Evolutionary conservation across 2,797 vertebrate species (phyloP).

Genomic region (Neomorphus geoffroyi): DNA sequence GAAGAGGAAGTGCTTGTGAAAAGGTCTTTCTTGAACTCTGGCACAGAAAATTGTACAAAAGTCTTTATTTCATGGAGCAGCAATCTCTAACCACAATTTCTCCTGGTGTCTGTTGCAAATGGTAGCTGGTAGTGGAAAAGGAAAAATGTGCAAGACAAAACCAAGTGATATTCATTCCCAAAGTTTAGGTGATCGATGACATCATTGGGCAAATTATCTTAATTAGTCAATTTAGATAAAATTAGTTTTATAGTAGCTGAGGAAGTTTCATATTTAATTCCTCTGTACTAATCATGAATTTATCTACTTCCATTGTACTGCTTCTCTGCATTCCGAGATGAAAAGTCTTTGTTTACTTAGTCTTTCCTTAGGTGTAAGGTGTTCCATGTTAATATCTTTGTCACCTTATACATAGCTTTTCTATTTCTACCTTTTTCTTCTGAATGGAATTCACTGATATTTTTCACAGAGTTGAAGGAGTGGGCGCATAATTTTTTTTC

Average conservation of each 20-base stretch:
- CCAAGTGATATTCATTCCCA: background rate
- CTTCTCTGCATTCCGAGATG: background rate
- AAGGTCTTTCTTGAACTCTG: accelerated
- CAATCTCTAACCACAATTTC: background rate
- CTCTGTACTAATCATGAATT: background rate
- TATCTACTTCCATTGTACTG: background rate
- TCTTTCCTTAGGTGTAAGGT: background rate
- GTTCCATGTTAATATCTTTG: background rate
- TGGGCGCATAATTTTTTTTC: background rate
- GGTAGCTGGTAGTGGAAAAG: background rate
- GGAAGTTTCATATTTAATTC: background rate
- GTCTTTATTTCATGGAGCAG: background rate
- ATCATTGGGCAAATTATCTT: background rate
- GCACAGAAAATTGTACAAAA: background rate
- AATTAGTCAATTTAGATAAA: no score
- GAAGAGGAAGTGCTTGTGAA: background rate
- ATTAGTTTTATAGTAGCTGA: background rate
- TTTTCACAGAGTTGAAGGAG: background rate
- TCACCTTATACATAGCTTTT: background rate
- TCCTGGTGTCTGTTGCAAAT: background rate
- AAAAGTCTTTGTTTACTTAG: background rate
- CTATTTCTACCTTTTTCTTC: background rate
- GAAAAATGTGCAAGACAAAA: background rate
- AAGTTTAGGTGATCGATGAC: background rate
- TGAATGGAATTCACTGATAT: background rate